A percentile compares a stretch with the other conserved stretches of the same genome.
phyloP scores from a whole-genome alignment of 2,797 vertebrate genomes.

The Gymnopithys bicolor region DNA sequence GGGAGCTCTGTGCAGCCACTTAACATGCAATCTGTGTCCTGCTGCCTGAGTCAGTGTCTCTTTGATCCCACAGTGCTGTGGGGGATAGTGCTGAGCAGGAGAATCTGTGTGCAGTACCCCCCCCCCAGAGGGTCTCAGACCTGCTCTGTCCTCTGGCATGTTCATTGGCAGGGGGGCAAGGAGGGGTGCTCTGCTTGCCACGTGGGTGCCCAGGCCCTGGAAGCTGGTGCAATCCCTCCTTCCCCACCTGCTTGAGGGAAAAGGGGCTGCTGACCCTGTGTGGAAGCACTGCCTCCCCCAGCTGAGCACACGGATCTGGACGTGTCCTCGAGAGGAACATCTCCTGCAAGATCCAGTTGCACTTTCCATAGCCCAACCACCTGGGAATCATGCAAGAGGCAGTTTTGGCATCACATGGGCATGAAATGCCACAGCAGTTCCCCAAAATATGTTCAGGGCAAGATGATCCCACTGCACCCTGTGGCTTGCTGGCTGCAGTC shows the following conservation, averaged over 20 bases:
- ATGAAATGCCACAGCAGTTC: neutral
- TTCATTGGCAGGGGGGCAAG: fast-evolving
- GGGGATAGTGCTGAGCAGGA: neutral
- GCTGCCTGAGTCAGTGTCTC: neutral
- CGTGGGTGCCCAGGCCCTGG: neutral
- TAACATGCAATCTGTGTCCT: neutral
- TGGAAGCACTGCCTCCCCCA: neutral
- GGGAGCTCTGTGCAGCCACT: conserved; percentile 10
- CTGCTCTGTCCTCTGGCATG: neutral
- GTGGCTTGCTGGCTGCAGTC: neutral
- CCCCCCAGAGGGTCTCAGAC: neutral
- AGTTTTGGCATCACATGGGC: neutral
- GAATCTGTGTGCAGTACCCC: neutral
- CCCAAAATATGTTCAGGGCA: neutral
- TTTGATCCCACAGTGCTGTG: neutral
- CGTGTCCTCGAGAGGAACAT: neutral
- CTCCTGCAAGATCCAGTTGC: neutral
- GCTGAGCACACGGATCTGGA: neutral
- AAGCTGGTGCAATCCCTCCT: neutral
- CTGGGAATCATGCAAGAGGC: neutral
- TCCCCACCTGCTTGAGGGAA: neutral
- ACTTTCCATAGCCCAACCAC: neutral
- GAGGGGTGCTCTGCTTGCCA: neutral
- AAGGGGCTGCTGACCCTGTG: neutral
- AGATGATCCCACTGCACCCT: neutral